Percentiles rank a stretch among this genome's conserved stretches.
These are phyloP conservation scores for Matsumyia berberina DNA, from an alignment of 2,888 invertebrate species.

Conservation along the genomic window DNA sequence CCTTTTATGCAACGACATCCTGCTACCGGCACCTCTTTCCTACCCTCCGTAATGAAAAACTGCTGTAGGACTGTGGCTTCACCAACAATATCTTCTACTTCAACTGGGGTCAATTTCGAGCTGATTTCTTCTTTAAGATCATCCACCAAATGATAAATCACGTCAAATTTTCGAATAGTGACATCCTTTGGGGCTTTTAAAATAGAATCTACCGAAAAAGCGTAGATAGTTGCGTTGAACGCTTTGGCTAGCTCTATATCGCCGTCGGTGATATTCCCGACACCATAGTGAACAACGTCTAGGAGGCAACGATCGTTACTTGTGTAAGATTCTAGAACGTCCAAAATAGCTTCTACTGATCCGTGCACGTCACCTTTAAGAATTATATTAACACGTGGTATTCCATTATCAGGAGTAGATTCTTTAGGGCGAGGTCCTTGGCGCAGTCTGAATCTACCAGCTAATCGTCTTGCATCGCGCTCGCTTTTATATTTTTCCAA, in stretches of 20 bases:
- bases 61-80: slow-evolving; percentile 94
- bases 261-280: slow-evolving; percentile 92
- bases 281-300: slow-evolving; percentile 94
- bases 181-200: slow-evolving; percentile 84
- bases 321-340: slow-evolving; percentile 94
- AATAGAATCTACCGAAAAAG: slow-evolving; percentile 91
- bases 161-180: slow-evolving; percentile 89
- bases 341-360: slow-evolving; percentile 96
- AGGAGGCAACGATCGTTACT: slow-evolving; percentile 89
- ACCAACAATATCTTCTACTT: slow-evolving; percentile 91
- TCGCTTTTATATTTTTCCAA: slow-evolving; percentile 87
- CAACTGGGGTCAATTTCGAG: slow-evolving; percentile 88
- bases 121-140: slow-evolving; percentile 93
- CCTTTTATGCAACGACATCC: slow-evolving; percentile 95
- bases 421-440: slow-evolving; percentile 87
- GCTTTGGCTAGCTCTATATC: slow-evolving; percentile 93
- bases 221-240: slow-evolving; percentile 93
- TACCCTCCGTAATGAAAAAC: slow-evolving; percentile 92
- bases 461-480: slow-evolving; percentile 86
- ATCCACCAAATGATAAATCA: slow-evolving; percentile 97
- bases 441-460: slow-evolving; percentile 86
- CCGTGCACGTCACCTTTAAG: slow-evolving; percentile 97
- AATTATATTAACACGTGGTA: slow-evolving; percentile 86
- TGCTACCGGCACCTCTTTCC: slow-evolving; percentile 92
- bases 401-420: slow-evolving; percentile 85